Conservation (phyloP, 2,888 invertebrate genomes). For the Gryllus longicercus region DNA sequence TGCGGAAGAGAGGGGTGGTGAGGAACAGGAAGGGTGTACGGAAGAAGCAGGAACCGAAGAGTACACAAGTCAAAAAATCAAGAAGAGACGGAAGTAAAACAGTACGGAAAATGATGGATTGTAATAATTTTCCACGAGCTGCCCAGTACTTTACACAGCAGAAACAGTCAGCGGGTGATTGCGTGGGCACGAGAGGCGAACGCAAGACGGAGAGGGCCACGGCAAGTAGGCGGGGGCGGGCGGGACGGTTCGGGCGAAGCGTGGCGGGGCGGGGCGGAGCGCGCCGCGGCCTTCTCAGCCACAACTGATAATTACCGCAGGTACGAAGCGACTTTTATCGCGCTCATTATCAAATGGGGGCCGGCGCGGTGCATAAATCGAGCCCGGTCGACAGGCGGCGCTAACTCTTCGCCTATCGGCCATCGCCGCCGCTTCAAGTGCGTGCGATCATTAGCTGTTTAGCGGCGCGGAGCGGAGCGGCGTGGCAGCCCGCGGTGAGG, state of each 20-base stretch:
- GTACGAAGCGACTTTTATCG: constrained; percentile 17
- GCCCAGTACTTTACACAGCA: too few species aligned
- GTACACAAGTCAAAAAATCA: too few species aligned
- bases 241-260: not conserved
- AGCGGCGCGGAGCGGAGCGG: constrained; percentile 6
- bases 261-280: constrained; percentile 4
- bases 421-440: constrained; percentile 1
- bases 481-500: not conserved
- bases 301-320: constrained; percentile 17
- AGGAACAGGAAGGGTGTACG: too few species aligned
- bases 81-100: too few species aligned
- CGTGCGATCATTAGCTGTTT: constrained; percentile 9
- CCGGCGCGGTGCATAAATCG: constrained; percentile 10
- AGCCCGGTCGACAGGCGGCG: constrained; percentile 1
- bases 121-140: too few species aligned
- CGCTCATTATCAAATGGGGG: constrained; percentile 17
- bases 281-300: not conserved
- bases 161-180: too few species aligned
- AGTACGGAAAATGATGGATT: too few species aligned
- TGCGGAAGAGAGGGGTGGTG: too few species aligned
- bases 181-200: too few species aligned
- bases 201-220: too few species aligned
- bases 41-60: too few species aligned
- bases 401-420: constrained; percentile 4
- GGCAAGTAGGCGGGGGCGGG: not conserved